Percentiles rank a stretch among this genome's conserved stretches.
Evolutionary conservation across 1,140 invertebrate genomes (phyloP).

Genomic region (Bactericera cockerelli): DNA sequence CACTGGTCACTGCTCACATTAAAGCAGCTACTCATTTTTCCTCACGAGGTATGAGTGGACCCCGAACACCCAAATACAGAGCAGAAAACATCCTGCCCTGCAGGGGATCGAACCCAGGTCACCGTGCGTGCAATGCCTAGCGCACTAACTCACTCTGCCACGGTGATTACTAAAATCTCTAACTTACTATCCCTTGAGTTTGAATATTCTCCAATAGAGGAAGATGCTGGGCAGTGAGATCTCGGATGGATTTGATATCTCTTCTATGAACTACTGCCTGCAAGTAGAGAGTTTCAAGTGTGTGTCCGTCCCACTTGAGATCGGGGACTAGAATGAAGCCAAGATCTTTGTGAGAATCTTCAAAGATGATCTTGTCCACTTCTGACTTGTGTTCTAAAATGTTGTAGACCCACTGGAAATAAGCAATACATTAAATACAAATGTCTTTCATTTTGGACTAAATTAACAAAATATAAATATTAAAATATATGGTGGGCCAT

Average conservation of each 20-base stretch:
- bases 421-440: slow-evolving; percentile 17
- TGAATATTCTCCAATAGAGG: slow-evolving; percentile 68
- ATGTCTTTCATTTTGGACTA: slow-evolving; percentile 10
- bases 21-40: no score
- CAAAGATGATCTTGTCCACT: slow-evolving; percentile 66
- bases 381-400: slow-evolving; percentile 83
- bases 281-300: slow-evolving; percentile 61
- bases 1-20: no score
- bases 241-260: slow-evolving; percentile 65
- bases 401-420: slow-evolving; percentile 87
- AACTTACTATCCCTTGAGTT: slow-evolving; percentile 46
- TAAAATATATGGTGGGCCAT: background rate
- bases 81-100: no score
- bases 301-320: slow-evolving; percentile 81
- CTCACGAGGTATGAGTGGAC: no score
- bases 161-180: no score
- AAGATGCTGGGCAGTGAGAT: slow-evolving; percentile 60
- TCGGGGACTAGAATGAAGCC: slow-evolving; percentile 86
- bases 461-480: slow-evolving; percentile 11
- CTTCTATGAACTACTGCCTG: slow-evolving; percentile 59
- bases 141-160: no score
- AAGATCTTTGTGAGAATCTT: slow-evolving; percentile 57
- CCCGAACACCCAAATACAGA: no score
- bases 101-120: no score
- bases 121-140: no score